phyloP scores from a whole-genome alignment of 2,113 vertebrate species.

The Halcyon malimbica region DNA sequence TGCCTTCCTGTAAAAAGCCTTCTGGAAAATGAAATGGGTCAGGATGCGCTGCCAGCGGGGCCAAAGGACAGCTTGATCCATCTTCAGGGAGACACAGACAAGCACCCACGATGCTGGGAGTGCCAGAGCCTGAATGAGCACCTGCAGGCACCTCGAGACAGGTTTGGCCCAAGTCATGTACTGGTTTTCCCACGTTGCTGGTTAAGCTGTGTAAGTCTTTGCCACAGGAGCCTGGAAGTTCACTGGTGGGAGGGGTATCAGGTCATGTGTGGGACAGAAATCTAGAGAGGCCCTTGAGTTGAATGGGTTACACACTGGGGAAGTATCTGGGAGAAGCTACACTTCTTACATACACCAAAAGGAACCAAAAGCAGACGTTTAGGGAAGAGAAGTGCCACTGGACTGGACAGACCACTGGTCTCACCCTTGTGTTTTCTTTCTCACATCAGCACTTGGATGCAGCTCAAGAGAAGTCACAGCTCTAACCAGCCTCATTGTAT shows the following conservation, averaged over 20 bases:
- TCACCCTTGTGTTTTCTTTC: not conserved
- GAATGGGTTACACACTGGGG: not conserved
- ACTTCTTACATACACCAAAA: not conserved
- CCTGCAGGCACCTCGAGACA: not conserved
- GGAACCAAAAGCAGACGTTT: not conserved
- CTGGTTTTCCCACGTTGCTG: not conserved
- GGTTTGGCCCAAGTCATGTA: not conserved
- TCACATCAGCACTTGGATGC: not conserved
- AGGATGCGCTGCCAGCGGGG: not conserved
- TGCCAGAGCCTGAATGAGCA: not conserved
- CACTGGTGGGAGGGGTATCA: not conserved
- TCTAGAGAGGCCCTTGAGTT: not conserved
- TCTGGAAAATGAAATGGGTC: not conserved
- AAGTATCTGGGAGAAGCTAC: not conserved
- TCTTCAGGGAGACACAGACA: not conserved
- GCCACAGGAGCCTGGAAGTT: not conserved
- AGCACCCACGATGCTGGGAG: rapidly evolving
- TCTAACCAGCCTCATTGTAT: not conserved
- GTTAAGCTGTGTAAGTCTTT: not conserved
- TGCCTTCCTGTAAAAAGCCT: not conserved
- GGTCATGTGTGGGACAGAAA: not conserved
- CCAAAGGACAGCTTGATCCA: not conserved
- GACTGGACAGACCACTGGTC: not conserved
- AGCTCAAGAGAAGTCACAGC: not conserved
- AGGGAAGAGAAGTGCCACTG: not conserved